Evolutionary conservation across 2,888 invertebrate genomes (phyloP).

Genomic region (Charanyca ferruginea): DNA sequence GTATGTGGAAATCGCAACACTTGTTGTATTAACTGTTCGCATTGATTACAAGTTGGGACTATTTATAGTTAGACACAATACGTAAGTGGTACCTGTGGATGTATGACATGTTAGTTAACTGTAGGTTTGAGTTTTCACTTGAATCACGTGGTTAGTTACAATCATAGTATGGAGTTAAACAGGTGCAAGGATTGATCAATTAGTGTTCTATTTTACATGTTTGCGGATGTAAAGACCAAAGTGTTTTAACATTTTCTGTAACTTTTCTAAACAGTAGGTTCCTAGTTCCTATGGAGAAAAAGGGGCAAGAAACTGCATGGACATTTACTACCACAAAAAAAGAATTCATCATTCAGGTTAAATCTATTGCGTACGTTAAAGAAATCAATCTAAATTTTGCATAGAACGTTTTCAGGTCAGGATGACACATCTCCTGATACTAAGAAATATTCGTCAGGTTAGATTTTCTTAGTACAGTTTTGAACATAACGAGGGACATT

Average conservation of each 20-base stretch:
- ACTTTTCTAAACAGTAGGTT: too few species aligned
- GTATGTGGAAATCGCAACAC: constrained; percentile 42
- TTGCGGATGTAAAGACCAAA: neutral
- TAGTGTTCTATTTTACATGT: neutral
- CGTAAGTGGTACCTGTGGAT: neutral
- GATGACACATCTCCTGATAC: too few species aligned
- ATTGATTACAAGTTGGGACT: constrained; percentile 54
- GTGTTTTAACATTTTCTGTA: neutral
- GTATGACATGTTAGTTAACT: constrained; percentile 28
- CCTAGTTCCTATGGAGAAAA: too few species aligned
- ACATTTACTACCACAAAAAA: too few species aligned
- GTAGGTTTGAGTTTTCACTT: constrained; percentile 21
- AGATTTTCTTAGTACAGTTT: too few species aligned
- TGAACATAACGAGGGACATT: too few species aligned
- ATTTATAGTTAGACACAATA: constrained; percentile 43
- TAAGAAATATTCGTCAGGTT: too few species aligned
- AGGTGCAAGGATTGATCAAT: neutral
- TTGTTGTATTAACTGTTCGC: constrained; percentile 33
- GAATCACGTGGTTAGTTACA: neutral
- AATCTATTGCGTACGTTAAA: too few species aligned
- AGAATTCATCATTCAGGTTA: too few species aligned
- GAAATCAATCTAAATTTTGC: too few species aligned
- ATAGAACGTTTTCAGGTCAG: too few species aligned
- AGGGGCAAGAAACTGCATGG: too few species aligned
- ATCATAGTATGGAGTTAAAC: neutral